Evolutionary conservation across 37 sponge, comb jelly and placozoan genomes (phyloP).

Genomic region (Lycopodina hypogea): DNA sequence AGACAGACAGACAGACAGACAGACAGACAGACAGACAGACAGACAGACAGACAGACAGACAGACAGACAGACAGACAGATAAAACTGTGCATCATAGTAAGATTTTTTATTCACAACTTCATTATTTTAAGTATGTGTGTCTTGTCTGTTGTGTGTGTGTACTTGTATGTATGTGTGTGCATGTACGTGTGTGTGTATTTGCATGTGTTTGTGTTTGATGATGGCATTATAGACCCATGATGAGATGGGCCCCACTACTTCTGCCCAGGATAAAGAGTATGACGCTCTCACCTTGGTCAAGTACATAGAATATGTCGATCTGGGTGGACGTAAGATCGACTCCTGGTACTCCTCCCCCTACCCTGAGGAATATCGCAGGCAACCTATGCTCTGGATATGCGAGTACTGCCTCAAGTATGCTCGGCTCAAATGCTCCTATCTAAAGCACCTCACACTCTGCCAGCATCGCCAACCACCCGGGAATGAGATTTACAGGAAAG

Average conservation of each 20-base stretch:
- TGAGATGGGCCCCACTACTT: conserved; percentile 97
- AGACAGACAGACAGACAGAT: too few species aligned
- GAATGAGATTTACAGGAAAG: conserved; percentile 83
- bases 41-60: too few species aligned
- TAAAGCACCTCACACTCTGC: conserved; percentile 66
- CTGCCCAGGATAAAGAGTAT: conserved; percentile 96
- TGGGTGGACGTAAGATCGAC: conserved; percentile 94
- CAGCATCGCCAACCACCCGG: conserved; percentile 63
- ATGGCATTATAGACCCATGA: conserved; percentile 65
- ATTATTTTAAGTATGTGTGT: too few species aligned
- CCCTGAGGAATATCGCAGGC: conserved; percentile 55
- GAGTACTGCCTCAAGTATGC: conserved; percentile 96
- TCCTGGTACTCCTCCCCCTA: conserved; percentile 97
- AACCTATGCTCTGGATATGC: conserved; percentile 79
- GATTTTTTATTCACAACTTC: too few species aligned
- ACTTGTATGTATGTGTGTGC: not conserved
- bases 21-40: too few species aligned
- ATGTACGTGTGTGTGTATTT: too few species aligned
- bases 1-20: too few species aligned
- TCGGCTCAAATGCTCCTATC: conserved; percentile 63
- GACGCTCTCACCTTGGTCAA: conserved; percentile 97
- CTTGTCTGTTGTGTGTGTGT: too few species aligned
- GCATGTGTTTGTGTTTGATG: too few species aligned
- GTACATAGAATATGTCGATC: conserved; percentile 89
- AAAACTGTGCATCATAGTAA: too few species aligned